Evolutionary conservation across 23 tunicate genomes (phyloP), one percentile per base, ranked within the genome.

Genomic region (Diplosoma virens): DNA sequence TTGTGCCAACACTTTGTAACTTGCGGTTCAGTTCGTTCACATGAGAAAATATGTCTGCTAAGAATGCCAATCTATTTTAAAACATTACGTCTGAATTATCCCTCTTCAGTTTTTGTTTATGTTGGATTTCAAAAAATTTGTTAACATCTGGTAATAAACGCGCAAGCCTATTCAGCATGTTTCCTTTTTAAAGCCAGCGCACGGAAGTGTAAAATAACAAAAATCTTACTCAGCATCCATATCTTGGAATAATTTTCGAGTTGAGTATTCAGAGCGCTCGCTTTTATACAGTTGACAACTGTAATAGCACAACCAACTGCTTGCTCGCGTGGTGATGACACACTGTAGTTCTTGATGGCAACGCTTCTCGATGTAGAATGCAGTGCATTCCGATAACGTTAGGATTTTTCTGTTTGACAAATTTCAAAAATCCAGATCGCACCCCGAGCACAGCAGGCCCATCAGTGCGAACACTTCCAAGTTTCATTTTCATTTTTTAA

Each of bases 101-200:
- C 50, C 11, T 41, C 50, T 41, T 41, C 50, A 41, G 50, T 41
- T 41, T 14, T 41, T 41, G 50, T 41, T 41, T 41, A 41, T 41
- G 50, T 14, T 41, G 9, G 9, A 14, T 41, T 41, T 41, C 50
- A 41, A 41, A 41, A 41, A 41, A 41, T 41, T 41, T 14, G 14
- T 7, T 41, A 41, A 41, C 50, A 9, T 41, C 14, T 41, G 9
- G 50, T 41, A 41, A 7, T 41, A 41, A 41, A 41, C 50, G 50
- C 50, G 14, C 50, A 7, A 41, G 50, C 50, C 82, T 75, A 1
- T 1, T 77, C 29, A 77, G 33, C 29, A 77, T 32, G 32, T 77
- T 77, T 0, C 48, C 82, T 77, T 28, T 77, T 1, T 75, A 61
- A 0, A 77, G 0, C 82, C 76, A 77, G 0, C 82, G 82, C 16